phyloP scores from a whole-genome alignment of 2,888 invertebrate species.

The Lycocerus yunnanus region DNA sequence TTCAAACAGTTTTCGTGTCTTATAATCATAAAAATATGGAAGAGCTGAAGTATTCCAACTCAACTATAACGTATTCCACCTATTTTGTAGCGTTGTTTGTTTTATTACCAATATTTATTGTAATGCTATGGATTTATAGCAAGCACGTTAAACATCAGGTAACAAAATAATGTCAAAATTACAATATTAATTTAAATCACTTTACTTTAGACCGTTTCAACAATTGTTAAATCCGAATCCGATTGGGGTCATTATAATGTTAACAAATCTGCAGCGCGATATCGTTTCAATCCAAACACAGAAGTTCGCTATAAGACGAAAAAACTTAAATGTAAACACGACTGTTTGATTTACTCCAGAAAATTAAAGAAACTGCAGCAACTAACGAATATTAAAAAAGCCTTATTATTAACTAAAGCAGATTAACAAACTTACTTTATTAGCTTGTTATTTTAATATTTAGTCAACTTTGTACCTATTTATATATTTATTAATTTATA shows the following conservation, averaged over 20 bases:
- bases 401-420: neutral
- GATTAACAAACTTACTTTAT: neutral
- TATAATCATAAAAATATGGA: neutral
- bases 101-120: slow-evolving; percentile 22
- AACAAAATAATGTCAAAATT: slow-evolving; percentile 1
- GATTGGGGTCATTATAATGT: slow-evolving; percentile 24
- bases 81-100: slow-evolving; percentile 12
- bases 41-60: neutral
- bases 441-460: neutral
- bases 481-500: too few species aligned
- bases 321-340: slow-evolving; percentile 21
- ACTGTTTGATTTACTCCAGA: slow-evolving; percentile 14
- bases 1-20: slow-evolving; percentile 18
- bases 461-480: neutral
- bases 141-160: slow-evolving; percentile 28
- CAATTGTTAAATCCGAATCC: slow-evolving; percentile 13
- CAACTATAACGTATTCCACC: slow-evolving; percentile 1
- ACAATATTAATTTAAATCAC: neutral
- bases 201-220: slow-evolving; percentile 12
- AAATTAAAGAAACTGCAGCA: slow-evolving; percentile 22
- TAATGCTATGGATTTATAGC: slow-evolving; percentile 28
- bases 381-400: neutral
- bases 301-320: slow-evolving; percentile 26
- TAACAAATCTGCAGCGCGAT: slow-evolving; percentile 12
- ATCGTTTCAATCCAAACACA: slow-evolving; percentile 24